Conservation (phyloP, 2,888 invertebrate species). For the Epinotia bilunana region DNA sequence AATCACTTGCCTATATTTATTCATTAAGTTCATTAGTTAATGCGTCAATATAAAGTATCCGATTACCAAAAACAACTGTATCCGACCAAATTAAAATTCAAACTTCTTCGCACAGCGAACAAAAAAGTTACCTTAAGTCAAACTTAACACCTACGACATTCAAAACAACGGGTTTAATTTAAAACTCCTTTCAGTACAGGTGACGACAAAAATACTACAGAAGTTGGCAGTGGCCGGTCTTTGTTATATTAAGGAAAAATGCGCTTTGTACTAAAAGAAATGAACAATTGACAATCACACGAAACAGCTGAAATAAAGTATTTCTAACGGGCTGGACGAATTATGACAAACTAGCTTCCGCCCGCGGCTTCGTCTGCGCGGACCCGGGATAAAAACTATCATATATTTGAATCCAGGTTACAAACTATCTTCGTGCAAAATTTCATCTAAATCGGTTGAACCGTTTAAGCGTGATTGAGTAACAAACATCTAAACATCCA, state of each 20-base stretch:
- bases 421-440: too few species aligned
- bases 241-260: too few species aligned
- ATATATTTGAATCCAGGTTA: too few species aligned
- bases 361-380: too few species aligned
- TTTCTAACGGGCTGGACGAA: too few species aligned
- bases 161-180: slow-evolving; percentile 32
- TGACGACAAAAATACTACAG: background rate
- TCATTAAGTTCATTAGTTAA: background rate
- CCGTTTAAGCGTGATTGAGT: too few species aligned
- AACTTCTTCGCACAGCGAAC: background rate
- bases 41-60: background rate
- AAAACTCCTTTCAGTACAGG: slow-evolving; percentile 6
- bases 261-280: too few species aligned
- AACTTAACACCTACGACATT: slow-evolving; percentile 32
- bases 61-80: background rate
- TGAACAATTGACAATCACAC: background rate
- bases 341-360: too few species aligned
- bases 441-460: too few species aligned
- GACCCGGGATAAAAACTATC: too few species aligned
- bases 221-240: background rate
- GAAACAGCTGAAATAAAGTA: background rate
- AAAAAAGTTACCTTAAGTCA: slow-evolving; percentile 12
- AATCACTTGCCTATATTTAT: background rate
- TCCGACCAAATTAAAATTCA: background rate
- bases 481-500: too few species aligned